Conservation (phyloP, 1,140 invertebrate species). For the Aphelenchoides fujianensis region DNA sequence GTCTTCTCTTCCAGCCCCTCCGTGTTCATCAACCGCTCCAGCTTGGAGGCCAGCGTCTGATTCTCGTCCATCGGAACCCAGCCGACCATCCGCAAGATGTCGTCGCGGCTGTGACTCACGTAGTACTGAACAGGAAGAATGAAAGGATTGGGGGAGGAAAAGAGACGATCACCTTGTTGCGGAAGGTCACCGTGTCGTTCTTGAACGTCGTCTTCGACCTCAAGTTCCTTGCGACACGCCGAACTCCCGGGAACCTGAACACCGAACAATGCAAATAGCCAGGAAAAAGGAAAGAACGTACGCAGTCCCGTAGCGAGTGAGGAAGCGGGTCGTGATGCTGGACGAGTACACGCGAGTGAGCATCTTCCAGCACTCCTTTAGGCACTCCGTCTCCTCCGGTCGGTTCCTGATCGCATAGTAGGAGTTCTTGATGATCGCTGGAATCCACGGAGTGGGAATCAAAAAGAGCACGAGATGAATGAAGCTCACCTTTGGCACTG, state of each 20-base stretch:
- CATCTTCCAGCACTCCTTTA: conserved; percentile 41
- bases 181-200: conserved; percentile 1
- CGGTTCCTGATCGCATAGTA: conserved; percentile 32
- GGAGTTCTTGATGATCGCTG: conserved; percentile 35
- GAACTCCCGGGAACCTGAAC: conserved; percentile 22
- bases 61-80: conserved; percentile 42
- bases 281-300: conserved; percentile 27
- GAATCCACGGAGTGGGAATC: background rate
- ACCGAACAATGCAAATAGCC: background rate
- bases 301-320: conserved; percentile 32
- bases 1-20: conserved; percentile 23
- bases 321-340: background rate
- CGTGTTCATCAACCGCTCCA: conserved; percentile 29
- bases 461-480: conserved; percentile 1
- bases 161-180: background rate
- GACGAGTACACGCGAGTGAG: conserved; percentile 27
- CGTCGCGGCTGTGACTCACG: conserved; percentile 40
- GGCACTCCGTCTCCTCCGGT: conserved; percentile 29
- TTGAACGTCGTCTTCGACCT: background rate
- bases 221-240: background rate
- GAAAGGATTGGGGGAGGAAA: background rate
- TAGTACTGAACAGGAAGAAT: conserved; percentile 38
- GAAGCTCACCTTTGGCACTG: conserved; percentile 21
- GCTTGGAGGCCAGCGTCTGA: conserved; percentile 8
- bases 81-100: conserved; percentile 44